A percentile compares a stretch with the other conserved stretches of the same genome.
phyloP scores from a whole-genome alignment of 2,113 vertebrate genomes.

The Cyphomyrus plagiostoma region DNA sequence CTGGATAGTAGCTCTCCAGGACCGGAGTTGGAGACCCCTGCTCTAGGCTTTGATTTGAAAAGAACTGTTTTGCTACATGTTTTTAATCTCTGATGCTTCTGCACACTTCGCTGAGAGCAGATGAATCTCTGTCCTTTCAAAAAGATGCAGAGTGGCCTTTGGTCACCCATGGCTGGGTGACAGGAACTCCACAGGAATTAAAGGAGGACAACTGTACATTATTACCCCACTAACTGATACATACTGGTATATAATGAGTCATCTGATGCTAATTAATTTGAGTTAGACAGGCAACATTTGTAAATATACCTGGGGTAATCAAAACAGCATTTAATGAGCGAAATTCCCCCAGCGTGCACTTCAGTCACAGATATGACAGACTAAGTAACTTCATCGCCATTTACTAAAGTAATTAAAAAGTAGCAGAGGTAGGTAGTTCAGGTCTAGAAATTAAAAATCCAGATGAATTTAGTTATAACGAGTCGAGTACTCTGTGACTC shows the following conservation, averaged over 20 bases:
- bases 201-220: background rate
- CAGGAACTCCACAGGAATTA: background rate
- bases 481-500: background rate
- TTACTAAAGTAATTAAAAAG: background rate
- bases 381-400: background rate
- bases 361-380: background rate
- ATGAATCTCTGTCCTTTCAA: background rate
- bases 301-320: background rate
- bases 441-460: background rate
- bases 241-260: background rate
- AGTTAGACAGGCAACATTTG: background rate
- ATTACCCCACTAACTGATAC: background rate
- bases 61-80: background rate
- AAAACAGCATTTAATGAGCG: background rate
- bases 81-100: background rate
- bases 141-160: background rate
- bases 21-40: too few relatives aligned
- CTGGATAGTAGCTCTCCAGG: too few relatives aligned
- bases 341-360: background rate
- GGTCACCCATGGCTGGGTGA: background rate
- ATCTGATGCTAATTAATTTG: background rate
- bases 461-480: background rate
- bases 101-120: background rate
- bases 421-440: background rate
- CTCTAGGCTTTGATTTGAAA: background rate